A percentile compares a stretch with the other conserved stretches of the same genome.
Conservation (phyloP, 2,113 vertebrate species). For the Misgurnus mizolepis region DNA sequence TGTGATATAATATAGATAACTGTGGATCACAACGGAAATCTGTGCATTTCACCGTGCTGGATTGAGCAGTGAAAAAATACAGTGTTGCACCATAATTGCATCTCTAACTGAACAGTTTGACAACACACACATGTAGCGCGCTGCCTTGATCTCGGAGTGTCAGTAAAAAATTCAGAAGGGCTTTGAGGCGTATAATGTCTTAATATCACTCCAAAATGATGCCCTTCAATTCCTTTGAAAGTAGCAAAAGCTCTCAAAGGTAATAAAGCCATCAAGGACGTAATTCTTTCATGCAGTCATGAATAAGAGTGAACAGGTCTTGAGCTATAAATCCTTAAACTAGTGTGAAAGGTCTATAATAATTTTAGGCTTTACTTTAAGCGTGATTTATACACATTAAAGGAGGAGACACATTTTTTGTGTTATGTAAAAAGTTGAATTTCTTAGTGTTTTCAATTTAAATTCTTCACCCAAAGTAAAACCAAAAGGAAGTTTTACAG, state of each 20-base stretch:
- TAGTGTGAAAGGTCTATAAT: conserved; percentile 35
- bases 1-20: neutral
- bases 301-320: conserved; percentile 39
- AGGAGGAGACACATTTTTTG: too few species aligned
- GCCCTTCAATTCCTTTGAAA: conserved; percentile 45
- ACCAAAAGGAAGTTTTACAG: too few species aligned
- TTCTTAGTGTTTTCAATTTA: too few species aligned
- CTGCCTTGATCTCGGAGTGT: conserved; percentile 15
- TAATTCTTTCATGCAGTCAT: conserved; percentile 49
- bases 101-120: conserved; percentile 19
- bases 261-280: conserved; percentile 34
- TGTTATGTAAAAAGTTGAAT: too few species aligned
- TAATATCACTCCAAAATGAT: conserved; percentile 25
- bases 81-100: conserved; percentile 21
- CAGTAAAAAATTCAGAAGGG: conserved; percentile 37
- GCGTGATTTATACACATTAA: too few species aligned
- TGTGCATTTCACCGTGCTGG: neutral
- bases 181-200: conserved; percentile 37
- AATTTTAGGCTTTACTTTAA: too few species aligned
- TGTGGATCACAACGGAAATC: neutral
- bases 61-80: neutral
- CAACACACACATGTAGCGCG: conserved; percentile 15
- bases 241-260: conserved; percentile 28
- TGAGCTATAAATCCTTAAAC: conserved; percentile 48
- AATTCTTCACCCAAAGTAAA: too few species aligned